Percentiles rank a stretch among this genome's conserved stretches.
These are phyloP conservation scores for Drosophila histrio DNA, from an alignment of 2,888 invertebrate genomes.

Conservation along the genomic window DNA sequence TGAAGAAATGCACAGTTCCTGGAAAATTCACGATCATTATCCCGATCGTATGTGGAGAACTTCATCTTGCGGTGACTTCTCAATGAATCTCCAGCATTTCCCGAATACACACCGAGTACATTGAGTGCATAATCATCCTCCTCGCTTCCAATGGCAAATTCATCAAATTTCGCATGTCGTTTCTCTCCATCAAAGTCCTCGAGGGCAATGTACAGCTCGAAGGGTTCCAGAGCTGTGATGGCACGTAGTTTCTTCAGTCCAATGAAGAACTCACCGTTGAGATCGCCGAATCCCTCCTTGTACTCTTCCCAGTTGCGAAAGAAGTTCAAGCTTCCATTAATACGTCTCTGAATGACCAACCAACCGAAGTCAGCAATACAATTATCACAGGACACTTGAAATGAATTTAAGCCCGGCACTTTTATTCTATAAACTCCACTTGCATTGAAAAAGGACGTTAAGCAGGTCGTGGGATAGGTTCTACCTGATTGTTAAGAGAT, in stretches of 20 bases:
- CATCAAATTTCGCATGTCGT: constrained; percentile 86
- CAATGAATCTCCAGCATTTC: constrained; percentile 88
- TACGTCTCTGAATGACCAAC: constrained; percentile 88
- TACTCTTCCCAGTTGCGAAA: constrained; percentile 88
- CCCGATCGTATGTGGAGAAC: constrained; percentile 88
- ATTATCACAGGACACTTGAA: constrained; percentile 55
- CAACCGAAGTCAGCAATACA: constrained; percentile 86
- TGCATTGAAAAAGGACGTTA: constrained; percentile 20
- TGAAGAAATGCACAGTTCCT: constrained; percentile 88
- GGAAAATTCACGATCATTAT: constrained; percentile 87
- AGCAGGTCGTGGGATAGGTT: constrained; percentile 42
- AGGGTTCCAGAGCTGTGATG: constrained; percentile 81
- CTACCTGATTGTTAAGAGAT: background rate
- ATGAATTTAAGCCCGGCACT: constrained; percentile 79
- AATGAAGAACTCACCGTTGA: constrained; percentile 89
- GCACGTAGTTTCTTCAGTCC: constrained; percentile 88
- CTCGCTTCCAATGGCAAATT: constrained; percentile 88
- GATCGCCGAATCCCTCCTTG: constrained; percentile 88
- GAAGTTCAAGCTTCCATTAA: constrained; percentile 88
- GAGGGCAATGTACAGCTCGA: constrained; percentile 87
- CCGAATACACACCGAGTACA: constrained; percentile 87
- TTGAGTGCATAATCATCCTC: constrained; percentile 88
- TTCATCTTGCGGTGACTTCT: constrained; percentile 88
- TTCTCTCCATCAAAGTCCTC: constrained; percentile 86
- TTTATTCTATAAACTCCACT: constrained; percentile 36